Conservation (phyloP, 2,888 invertebrate species). For the Eulithis testata region DNA sequence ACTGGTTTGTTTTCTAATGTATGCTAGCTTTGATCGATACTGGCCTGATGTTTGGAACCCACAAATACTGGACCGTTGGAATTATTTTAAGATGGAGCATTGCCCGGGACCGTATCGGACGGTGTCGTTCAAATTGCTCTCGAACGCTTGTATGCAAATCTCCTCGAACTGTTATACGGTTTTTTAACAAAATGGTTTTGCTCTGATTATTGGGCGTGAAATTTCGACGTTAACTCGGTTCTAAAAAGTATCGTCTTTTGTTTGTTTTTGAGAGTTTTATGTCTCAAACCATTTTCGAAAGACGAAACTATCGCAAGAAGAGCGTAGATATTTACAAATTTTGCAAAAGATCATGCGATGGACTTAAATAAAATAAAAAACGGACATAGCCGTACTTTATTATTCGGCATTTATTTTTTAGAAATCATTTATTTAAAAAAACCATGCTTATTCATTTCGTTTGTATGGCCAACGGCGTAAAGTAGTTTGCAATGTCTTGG, state of each 20-base stretch:
- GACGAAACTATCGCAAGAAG: no score
- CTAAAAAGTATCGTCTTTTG: slow-evolving; percentile 27
- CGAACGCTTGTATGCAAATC: slow-evolving; percentile 72
- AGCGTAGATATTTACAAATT: no score
- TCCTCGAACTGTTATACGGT: slow-evolving; percentile 64
- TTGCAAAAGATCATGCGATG: no score
- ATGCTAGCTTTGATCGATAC: slow-evolving; percentile 10
- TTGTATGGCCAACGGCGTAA: no score
- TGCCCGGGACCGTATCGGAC: slow-evolving; percentile 30
- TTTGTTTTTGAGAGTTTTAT: slow-evolving; percentile 9
- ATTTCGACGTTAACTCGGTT: slow-evolving; percentile 54
- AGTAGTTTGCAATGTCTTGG: no score
- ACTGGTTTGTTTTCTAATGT: background rate
- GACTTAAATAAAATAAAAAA: no score
- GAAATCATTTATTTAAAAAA: no score
- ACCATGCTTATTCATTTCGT: no score
- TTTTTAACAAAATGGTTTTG: slow-evolving; percentile 65
- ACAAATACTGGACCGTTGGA: slow-evolving; percentile 33
- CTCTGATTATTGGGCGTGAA: slow-evolving; percentile 76
- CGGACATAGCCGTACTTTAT: no score
- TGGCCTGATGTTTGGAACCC: slow-evolving; percentile 17
- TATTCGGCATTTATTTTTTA: no score
- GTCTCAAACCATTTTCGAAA: no score
- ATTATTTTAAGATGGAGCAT: slow-evolving; percentile 36
- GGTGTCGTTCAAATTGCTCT: slow-evolving; percentile 37